These are phyloP conservation scores for Neodiprion lecontei DNA, from an alignment of 1,140 invertebrate genomes.

Conservation along the genomic window DNA sequence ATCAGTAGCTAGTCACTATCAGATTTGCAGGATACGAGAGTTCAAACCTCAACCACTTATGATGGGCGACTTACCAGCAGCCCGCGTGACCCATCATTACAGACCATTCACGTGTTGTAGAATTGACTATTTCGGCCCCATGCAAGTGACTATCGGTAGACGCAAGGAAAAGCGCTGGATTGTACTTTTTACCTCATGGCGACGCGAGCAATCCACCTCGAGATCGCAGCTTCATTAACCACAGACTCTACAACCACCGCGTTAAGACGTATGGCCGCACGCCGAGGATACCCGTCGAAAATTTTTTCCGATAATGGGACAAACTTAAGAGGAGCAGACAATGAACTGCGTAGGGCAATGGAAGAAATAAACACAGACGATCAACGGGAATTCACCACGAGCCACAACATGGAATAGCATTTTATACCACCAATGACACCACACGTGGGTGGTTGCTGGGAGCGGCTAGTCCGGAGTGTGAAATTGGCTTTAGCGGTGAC, in stretches of 20 bases:
- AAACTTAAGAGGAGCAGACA: conserved; percentile 43
- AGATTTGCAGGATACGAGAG: conserved; percentile 33
- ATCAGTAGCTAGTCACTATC: conserved; percentile 22
- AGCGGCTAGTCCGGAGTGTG: conserved; percentile 14
- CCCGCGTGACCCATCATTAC: conserved; percentile 21
- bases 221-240: conserved; percentile 33
- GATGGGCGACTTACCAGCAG: conserved; percentile 43
- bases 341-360: conserved; percentile 29
- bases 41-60: conserved; percentile 27
- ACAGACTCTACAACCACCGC: conserved; percentile 36
- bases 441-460: conserved; percentile 23
- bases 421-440: conserved; percentile 18
- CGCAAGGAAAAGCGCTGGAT: conserved; percentile 34
- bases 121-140: conserved; percentile 44
- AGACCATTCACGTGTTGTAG: conserved; percentile 38
- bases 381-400: conserved; percentile 5
- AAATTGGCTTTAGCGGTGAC: conserved; percentile 1
- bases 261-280: conserved; percentile 34
- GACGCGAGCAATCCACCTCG: conserved; percentile 37
- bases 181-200: conserved; percentile 38
- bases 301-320: conserved; percentile 45
- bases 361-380: conserved; percentile 24
- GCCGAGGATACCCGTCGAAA: conserved; percentile 26
- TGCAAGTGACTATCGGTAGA: conserved; percentile 37
- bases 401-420: conserved; percentile 13